These are phyloP conservation scores for Cyphomyrus plagiostoma DNA, from an alignment of 2,113 vertebrate genomes.

Conservation along the genomic window DNA sequence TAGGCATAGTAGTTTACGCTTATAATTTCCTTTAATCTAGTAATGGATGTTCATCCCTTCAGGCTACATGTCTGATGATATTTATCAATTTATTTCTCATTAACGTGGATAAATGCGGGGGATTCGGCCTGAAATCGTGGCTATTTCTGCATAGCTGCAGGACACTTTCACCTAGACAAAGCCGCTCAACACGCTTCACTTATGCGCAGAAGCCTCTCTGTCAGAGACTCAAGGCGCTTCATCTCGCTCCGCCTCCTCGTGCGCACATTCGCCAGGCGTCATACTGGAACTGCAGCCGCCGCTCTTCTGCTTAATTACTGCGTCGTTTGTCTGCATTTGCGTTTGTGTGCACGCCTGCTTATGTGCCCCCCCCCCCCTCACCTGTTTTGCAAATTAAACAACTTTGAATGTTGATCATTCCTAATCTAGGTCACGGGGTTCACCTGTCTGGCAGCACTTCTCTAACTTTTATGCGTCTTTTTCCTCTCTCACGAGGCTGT, in stretches of 20 bases:
- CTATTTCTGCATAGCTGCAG: conserved; percentile 32
- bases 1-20: conserved; percentile 39
- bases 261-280: conserved; percentile 23
- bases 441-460: conserved; percentile 35
- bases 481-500: conserved; percentile 30
- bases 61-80: conserved; percentile 40
- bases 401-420: conserved; percentile 39
- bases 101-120: conserved; percentile 34
- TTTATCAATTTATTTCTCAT: conserved; percentile 38
- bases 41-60: conserved; percentile 49
- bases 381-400: conserved; percentile 33
- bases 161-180: conserved; percentile 26
- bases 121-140: conserved; percentile 27
- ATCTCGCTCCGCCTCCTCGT: conserved; percentile 20
- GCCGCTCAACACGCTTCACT: conserved; percentile 19
- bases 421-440: conserved; percentile 43
- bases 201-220: conserved; percentile 17
- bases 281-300: conserved; percentile 28
- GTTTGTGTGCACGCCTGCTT: not conserved
- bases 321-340: conserved; percentile 2
- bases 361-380: not conserved
- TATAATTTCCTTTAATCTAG: conserved; percentile 48
- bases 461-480: conserved; percentile 32
- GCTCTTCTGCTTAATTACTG: conserved; percentile 41
- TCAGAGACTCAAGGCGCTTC: conserved; percentile 23